A percentile compares a stretch with the other conserved stretches of the same genome.
Evolutionary conservation across 2,113 vertebrate genomes (phyloP).

Genomic region (Microcebus jonahi): DNA sequence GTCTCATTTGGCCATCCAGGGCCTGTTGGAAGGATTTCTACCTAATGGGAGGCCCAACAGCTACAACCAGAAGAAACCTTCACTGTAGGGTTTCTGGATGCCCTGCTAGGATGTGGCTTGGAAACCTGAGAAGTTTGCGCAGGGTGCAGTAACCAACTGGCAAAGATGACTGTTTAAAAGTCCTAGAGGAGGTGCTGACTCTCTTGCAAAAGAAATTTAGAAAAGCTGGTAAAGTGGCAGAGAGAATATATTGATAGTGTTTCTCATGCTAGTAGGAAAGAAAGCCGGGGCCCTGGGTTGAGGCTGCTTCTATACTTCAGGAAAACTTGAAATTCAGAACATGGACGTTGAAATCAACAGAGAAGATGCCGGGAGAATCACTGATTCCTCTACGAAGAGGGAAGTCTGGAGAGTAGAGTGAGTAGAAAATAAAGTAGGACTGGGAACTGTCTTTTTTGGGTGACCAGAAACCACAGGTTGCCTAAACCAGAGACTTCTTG

Average conservation of each 20-base stretch:
- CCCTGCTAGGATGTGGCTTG: neutral
- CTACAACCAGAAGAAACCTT: neutral
- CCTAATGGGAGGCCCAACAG: neutral
- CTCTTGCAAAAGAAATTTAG: neutral
- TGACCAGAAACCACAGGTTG: neutral
- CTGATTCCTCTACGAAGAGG: neutral
- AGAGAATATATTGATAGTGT: neutral
- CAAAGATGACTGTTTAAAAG: neutral
- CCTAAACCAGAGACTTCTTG: neutral
- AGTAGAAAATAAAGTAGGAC: neutral
- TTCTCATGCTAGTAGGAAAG: neutral
- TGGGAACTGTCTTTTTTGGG: neutral
- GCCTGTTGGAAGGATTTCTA: neutral
- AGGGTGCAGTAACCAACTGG: neutral
- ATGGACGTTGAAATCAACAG: neutral
- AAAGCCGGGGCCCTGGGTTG: neutral
- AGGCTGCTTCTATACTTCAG: neutral
- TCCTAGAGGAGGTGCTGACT: neutral
- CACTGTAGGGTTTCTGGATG: neutral
- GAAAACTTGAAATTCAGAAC: neutral
- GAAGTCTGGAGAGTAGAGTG: neutral
- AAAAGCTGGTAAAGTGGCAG: neutral
- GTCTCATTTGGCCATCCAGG: neutral
- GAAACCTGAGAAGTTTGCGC: neutral
- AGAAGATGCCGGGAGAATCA: neutral